Percentiles rank a stretch among this genome's conserved stretches.
Evolutionary conservation across 2,888 invertebrate species (phyloP).

Genomic region (Epirrita christyi): DNA sequence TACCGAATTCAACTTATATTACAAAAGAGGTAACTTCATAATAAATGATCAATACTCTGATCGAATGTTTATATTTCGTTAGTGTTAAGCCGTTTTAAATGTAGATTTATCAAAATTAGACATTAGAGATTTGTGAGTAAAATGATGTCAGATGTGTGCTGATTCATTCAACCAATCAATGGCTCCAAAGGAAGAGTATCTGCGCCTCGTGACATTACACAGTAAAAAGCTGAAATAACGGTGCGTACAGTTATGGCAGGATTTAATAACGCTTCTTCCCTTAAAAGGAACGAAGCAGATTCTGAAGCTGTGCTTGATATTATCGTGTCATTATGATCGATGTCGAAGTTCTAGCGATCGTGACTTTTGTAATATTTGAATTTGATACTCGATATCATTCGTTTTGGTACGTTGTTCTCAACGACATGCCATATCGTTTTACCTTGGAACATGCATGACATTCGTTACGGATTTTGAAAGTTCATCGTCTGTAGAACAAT

Average conservation of each 20-base stretch:
- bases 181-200: slow-evolving; percentile 11
- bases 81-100: too few relatives aligned
- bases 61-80: not conserved
- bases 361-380: slow-evolving; percentile 39
- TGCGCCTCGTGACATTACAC: slow-evolving; percentile 19
- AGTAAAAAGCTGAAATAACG: slow-evolving; percentile 58
- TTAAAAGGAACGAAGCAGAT: slow-evolving; percentile 64
- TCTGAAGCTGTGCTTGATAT: slow-evolving; percentile 40
- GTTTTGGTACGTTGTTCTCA: slow-evolving; percentile 26
- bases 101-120: too few relatives aligned
- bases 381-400: slow-evolving; percentile 34
- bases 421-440: slow-evolving; percentile 33
- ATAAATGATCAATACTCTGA: slow-evolving; percentile 19
- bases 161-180: too few relatives aligned
- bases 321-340: slow-evolving; percentile 39
- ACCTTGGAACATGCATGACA: slow-evolving; percentile 35
- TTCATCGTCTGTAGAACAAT: not conserved
- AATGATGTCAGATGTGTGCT: too few relatives aligned
- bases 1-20: slow-evolving; percentile 39
- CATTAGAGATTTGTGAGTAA: too few relatives aligned
- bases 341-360: slow-evolving; percentile 50
- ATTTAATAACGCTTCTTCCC: slow-evolving; percentile 72
- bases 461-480: slow-evolving; percentile 27
- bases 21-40: slow-evolving; percentile 39
- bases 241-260: slow-evolving; percentile 70